Percentiles rank a stretch among this genome's conserved stretches.
Evolutionary conservation across 2,888 invertebrate genomes (phyloP).

Genomic region (Cerceris ruficornis): DNA sequence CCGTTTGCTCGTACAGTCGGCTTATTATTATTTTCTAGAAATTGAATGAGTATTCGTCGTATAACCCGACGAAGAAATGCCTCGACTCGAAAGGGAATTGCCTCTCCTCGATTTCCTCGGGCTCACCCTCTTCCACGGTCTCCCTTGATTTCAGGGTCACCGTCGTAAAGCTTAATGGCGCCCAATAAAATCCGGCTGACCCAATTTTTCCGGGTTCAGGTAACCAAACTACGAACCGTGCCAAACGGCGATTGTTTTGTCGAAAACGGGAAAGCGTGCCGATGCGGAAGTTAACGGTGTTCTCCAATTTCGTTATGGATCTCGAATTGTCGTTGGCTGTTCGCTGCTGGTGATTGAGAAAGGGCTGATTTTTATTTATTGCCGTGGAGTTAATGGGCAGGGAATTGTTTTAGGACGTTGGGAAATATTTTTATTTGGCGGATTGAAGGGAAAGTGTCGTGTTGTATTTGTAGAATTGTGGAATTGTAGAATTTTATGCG

Average conservation of each 20-base stretch:
- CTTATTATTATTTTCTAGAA: conserved; percentile 25
- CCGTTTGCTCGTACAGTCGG: conserved; percentile 3
- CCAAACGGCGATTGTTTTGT: conserved; percentile 35
- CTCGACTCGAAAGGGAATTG: conserved; percentile 11
- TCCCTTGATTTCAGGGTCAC: conserved; percentile 18
- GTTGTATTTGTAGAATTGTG: no score
- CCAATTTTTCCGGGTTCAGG: conserved; percentile 70
- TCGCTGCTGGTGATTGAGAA: no score
- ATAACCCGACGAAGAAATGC: conserved; percentile 26
- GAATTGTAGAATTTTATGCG: no score
- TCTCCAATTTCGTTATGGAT: neutral
- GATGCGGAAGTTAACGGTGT: conserved; percentile 28
- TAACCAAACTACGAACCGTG: conserved; percentile 28
- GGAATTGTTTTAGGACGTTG: no score
- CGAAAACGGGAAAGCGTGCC: conserved; percentile 54
- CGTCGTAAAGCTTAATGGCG: conserved; percentile 68
- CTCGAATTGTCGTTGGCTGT: neutral
- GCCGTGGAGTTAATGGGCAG: no score
- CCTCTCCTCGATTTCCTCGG: neutral
- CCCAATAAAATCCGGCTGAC: conserved; percentile 68
- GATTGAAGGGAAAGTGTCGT: no score
- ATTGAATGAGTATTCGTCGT: neutral
- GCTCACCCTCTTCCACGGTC: conserved; percentile 1
- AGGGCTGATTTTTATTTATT: no score
- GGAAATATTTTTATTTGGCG: no score